Evolutionary conservation across 2,888 invertebrate species (phyloP).

Genomic region (Eilema griseolum): DNA sequence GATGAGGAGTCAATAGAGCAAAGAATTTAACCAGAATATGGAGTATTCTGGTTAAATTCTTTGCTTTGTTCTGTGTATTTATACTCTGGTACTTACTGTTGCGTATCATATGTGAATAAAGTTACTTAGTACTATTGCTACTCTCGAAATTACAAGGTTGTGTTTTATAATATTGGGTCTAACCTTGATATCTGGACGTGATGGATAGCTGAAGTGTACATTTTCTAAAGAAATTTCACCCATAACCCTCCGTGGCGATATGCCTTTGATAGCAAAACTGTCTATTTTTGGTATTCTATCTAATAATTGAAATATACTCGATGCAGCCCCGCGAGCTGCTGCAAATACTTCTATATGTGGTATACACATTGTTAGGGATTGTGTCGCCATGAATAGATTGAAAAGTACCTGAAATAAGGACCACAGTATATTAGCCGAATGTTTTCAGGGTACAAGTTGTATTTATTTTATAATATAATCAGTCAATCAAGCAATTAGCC

Average conservation of each 20-base stretch:
- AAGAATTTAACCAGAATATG: no score
- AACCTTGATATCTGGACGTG: slow-evolving; percentile 90
- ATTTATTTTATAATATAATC: background rate
- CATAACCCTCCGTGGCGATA: slow-evolving; percentile 82
- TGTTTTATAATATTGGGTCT: background rate
- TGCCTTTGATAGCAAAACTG: slow-evolving; percentile 88
- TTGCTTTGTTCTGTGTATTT: no score
- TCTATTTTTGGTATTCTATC: slow-evolving; percentile 91
- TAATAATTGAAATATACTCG: slow-evolving; percentile 90
- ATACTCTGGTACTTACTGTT: no score
- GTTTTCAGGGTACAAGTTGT: background rate
- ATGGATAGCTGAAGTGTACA: slow-evolving; percentile 92
- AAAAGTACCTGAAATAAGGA: slow-evolving; percentile 88
- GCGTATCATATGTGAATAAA: no score
- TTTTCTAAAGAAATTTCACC: slow-evolving; percentile 91
- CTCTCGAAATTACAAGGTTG: background rate
- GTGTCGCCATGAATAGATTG: slow-evolving; percentile 91
- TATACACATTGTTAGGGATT: slow-evolving; percentile 91
- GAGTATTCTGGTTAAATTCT: no score
- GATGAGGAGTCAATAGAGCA: no score
- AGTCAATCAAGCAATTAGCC: no score
- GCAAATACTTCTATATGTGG: slow-evolving; percentile 92
- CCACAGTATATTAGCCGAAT: background rate
- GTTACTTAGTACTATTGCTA: background rate
- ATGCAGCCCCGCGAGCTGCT: slow-evolving; percentile 91